Evolutionary conservation across 2,797 vertebrate species (phyloP), one percentile per base, ranked within the genome.

Genomic region (Hippopotamyrus pictus): DNA sequence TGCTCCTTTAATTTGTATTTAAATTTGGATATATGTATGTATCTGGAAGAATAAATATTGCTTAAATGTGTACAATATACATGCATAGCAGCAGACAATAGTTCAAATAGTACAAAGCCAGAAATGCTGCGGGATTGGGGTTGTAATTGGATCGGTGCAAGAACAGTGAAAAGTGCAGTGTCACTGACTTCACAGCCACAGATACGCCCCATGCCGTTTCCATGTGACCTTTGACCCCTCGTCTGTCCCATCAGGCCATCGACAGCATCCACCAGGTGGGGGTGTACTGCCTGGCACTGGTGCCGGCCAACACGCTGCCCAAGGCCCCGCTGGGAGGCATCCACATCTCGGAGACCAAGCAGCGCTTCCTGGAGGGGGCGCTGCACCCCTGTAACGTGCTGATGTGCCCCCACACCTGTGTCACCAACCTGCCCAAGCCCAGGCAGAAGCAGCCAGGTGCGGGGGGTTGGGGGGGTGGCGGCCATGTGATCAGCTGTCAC

Each of bases 201-300:
- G 6, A 79, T n/a, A 19, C 5, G 17, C 73, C 29, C 37, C 73
- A n/a, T 50, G n/a, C 69, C 12, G 11, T n/a, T n/a, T 19, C 17
- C 59, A 12, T 51, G 50, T 29, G 86, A 86, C 37, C 86, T 44
- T 86, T 48, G 25, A 25, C 25, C 41, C 9, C 5, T 17, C 22
- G n/a, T 33, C 54, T 88, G 17, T 87, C 5, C 19, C 9, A 46
- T 85, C 93, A 99, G 98, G 98, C 98, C 1, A 97, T 99, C 48
- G 98, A 99, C 95, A 98, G 98, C 93, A 99, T 99, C 94, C 98
- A 99, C 92, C 98, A 98, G 94, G 98, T 98, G 0, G 98, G 98
- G 6, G 95, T 99, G 46, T 99, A 99, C 94, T 99, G 98, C 88
- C 94, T 99, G 93, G 98, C 98, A 12, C 94, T 99, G 93, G 98